Conservation (phyloP, 2,888 invertebrate species). For the Drosophila lutescens region DNA sequence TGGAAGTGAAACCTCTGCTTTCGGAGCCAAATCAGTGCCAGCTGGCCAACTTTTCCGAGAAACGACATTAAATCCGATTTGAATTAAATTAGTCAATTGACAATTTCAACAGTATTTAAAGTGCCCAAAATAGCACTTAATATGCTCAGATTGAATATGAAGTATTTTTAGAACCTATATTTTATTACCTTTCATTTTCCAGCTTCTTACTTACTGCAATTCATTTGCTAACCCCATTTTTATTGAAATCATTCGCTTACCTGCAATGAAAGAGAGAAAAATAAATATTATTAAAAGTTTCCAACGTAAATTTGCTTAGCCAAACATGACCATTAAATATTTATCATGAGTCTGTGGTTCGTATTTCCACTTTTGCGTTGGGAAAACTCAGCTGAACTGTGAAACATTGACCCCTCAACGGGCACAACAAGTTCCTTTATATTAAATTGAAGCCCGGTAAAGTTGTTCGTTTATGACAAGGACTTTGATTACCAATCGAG, state of each 20-base stretch:
- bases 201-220: not conserved
- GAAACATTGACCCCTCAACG: conserved; percentile 5
- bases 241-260: conserved; percentile 39
- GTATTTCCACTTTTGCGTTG: not conserved
- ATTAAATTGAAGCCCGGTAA: conserved; percentile 15
- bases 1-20: conserved; percentile 5
- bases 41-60: conserved; percentile 26
- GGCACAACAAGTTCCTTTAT: conserved; percentile 5
- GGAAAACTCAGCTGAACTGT: not conserved
- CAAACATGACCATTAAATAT: conserved; percentile 37
- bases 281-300: conserved; percentile 20
- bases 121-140: conserved; percentile 7
- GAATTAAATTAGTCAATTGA: conserved; percentile 55
- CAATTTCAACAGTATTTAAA: not conserved
- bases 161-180: not conserved
- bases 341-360: conserved; percentile 26
- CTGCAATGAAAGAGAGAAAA: conserved; percentile 46
- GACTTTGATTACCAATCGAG: conserved; percentile 36
- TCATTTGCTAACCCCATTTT: not conserved
- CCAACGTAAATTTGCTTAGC: conserved; percentile 3
- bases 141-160: not conserved
- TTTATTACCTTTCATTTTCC: not conserved
- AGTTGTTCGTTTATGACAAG: conserved; percentile 5
- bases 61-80: conserved; percentile 58
- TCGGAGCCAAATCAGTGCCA: conserved; percentile 38